These are phyloP conservation scores for Phortica okadai DNA, from an alignment of 2,888 invertebrate genomes.

Conservation along the genomic window DNA sequence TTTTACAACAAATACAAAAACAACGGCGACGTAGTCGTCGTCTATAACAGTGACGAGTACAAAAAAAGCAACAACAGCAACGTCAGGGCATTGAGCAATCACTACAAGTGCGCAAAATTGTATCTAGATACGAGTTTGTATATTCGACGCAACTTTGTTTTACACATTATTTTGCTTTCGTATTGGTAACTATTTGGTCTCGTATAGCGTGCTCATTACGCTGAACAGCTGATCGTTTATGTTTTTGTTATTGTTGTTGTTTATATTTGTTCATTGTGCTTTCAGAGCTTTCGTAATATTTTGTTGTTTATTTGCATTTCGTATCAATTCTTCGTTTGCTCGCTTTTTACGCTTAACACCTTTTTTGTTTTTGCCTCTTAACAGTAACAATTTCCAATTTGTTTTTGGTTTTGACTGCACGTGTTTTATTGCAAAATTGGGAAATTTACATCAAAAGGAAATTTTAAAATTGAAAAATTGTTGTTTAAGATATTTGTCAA, in stretches of 20 bases:
- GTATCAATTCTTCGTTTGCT: no score
- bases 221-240: not conserved
- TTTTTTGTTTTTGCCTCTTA: no score
- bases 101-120: slow-evolving; percentile 4
- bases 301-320: no score
- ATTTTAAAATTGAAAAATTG: no score
- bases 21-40: not conserved
- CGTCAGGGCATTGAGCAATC: slow-evolving; percentile 2
- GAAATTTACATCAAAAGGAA: no score
- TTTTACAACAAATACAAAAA: slow-evolving; percentile 22
- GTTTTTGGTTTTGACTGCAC: no score
- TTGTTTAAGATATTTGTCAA: no score
- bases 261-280: not conserved
- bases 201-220: not conserved
- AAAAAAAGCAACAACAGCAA: not conserved
- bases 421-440: no score
- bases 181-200: not conserved
- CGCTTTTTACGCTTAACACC: no score
- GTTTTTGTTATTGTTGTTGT: not conserved
- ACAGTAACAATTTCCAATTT: no score
- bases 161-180: not conserved
- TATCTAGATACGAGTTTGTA: slow-evolving; percentile 30
- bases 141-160: not conserved
- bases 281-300: no score
- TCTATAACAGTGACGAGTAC: not conserved